Evolutionary conservation across 1,140 invertebrate genomes (phyloP), one percentile per base, ranked within the genome.

Genomic region (Drosophila navojoa): DNA sequence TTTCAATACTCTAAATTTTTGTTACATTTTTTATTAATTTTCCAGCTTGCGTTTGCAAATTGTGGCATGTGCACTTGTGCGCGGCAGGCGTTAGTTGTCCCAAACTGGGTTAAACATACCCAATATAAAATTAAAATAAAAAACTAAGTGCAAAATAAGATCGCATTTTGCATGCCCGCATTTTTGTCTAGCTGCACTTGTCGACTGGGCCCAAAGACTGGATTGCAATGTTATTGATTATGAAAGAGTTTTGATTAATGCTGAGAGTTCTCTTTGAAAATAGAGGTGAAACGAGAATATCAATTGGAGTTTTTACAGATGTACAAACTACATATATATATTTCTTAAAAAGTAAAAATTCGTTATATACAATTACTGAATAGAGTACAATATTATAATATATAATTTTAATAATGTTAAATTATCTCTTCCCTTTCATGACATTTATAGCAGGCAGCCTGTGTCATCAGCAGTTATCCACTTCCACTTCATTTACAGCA

Each of bases 71-170:
- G 66, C 64, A 77, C 79, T 81, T 68, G 74, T 67, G 49, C 67
- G 76, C 11, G 11, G 76, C 80, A 80, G 80, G 81, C 80, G 80
- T 66, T 73, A 75, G 77, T 85, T 71, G 80, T 68, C 54, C n/a
- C 19, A 35, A 84, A 85, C 80, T 84, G 52, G 81, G 80, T 77
- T 85, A 84, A 62, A 47, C 29, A 81, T 45, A 29, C 54, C 29
- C 13, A 50, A 42, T 52, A 71, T 5, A 45, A 15, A 29, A 6
- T 5, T 5, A 4, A 29, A 5, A 29, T 5, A 29, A 29, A 29
- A 29, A 44, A 29, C 50, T 71, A 54, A 71, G 60, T 63, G 68
- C 72, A 29, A 54, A 71, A 49, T 71, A 49, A 71, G 60, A 45
- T 50, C 60, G 19, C 19, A 54, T 63, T 75, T 64, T 44, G 42